phyloP scores from a whole-genome alignment of 2,888 invertebrate genomes.

The Yponomeuta malinellus region DNA sequence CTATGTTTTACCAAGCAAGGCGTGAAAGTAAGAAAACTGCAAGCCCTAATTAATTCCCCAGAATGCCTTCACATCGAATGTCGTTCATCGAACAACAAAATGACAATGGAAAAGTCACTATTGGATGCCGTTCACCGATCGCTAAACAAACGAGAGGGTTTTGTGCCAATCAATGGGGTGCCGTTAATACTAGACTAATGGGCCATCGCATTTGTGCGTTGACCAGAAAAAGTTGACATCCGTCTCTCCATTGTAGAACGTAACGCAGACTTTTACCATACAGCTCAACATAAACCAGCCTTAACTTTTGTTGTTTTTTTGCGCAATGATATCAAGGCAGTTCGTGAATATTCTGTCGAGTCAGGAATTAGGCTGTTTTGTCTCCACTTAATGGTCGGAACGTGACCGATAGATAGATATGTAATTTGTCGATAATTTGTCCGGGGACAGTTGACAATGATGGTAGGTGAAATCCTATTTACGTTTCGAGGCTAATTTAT shows the following conservation, averaged over 20 bases:
- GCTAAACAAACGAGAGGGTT: conserved; percentile 57
- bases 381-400: conserved; percentile 69
- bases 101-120: conserved; percentile 41
- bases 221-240: conserved; percentile 12
- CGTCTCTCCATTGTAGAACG: conserved; percentile 27
- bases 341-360: conserved; percentile 68
- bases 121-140: conserved; percentile 57
- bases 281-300: neutral
- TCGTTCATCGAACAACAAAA: conserved; percentile 25
- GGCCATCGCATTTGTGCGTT: conserved; percentile 44
- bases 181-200: conserved; percentile 66
- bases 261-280: neutral
- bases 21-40: neutral
- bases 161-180: conserved; percentile 68
- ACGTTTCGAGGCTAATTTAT: conserved; percentile 54
- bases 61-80: neutral
- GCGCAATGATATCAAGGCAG: conserved; percentile 64
- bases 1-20: neutral
- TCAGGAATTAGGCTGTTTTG: conserved; percentile 71
- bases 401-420: conserved; percentile 63
- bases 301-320: conserved; percentile 36
- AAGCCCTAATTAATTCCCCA: neutral
- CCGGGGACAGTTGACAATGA: conserved; percentile 61
- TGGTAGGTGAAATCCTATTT: conserved; percentile 49
- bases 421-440: conserved; percentile 66